These are phyloP conservation scores for Petroica traversi DNA, from an alignment of 2,113 vertebrate genomes.

Conservation along the genomic window DNA sequence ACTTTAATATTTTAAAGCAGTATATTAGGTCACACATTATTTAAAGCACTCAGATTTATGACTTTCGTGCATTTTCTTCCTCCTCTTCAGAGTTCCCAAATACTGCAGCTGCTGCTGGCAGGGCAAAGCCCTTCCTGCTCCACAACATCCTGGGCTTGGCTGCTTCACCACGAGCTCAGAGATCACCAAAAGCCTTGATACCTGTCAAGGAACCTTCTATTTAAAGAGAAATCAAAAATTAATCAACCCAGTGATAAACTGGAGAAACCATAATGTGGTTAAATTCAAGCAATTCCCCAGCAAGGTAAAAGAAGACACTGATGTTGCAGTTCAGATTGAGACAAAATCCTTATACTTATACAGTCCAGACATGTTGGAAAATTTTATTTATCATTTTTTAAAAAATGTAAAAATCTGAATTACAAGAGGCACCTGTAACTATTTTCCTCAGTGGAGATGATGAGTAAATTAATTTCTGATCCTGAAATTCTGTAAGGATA, in stretches of 20 bases:
- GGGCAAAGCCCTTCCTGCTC: background rate
- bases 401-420: background rate
- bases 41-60: conserved; percentile 2
- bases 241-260: background rate
- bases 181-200: background rate
- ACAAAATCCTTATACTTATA: background rate
- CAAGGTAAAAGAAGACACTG: background rate
- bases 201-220: background rate
- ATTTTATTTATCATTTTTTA: background rate
- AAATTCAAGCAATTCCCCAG: background rate
- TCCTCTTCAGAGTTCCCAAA: background rate
- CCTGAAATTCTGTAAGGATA: background rate
- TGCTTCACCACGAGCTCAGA: background rate
- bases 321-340: background rate
- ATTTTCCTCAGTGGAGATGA: background rate
- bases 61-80: background rate
- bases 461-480: background rate
- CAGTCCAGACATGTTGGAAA: background rate
- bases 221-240: background rate
- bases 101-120: background rate
- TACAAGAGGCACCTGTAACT: background rate
- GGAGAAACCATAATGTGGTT: background rate
- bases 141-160: background rate
- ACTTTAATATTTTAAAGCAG: conserved; percentile 35
- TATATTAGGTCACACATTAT: background rate